Percentiles rank a stretch among this genome's conserved stretches.
These are phyloP conservation scores for Drosophila cardini DNA, from an alignment of 1,140 invertebrate species.

Conservation along the genomic window DNA sequence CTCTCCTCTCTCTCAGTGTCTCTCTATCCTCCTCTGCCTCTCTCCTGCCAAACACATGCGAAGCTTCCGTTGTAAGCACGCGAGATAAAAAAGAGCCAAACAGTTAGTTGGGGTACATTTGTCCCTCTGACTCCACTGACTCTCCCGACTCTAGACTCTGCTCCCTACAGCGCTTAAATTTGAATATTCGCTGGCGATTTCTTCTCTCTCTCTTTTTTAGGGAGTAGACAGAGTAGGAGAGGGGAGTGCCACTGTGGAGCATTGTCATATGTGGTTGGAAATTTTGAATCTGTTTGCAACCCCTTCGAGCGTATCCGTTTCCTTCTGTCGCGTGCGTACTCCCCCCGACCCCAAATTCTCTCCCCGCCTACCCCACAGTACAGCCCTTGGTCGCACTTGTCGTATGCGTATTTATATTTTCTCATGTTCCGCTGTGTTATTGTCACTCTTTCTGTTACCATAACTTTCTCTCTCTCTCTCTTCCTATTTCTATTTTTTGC, in stretches of 20 bases:
- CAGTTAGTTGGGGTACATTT: constrained; percentile 70
- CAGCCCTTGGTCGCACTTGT: constrained; percentile 50
- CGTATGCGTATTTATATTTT: constrained; percentile 82
- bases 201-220: constrained; percentile 15
- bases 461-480: constrained; percentile 1
- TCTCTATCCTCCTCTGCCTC: no score
- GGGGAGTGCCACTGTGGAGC: constrained; percentile 63
- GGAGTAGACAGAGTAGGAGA: background rate
- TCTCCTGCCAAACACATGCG: constrained; percentile 32
- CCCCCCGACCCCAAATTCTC: constrained; percentile 15
- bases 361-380: background rate
- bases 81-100: constrained; percentile 40
- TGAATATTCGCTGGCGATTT: constrained; percentile 69
- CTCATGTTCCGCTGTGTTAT: constrained; percentile 65
- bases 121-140: background rate
- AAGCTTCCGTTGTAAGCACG: constrained; percentile 60
- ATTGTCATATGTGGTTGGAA: constrained; percentile 84
- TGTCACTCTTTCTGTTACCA: constrained; percentile 41
- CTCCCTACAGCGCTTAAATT: constrained; percentile 63
- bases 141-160: background rate
- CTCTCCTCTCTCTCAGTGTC: constrained; percentile 6
- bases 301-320: constrained; percentile 83
- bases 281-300: constrained; percentile 84
- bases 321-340: constrained; percentile 78
- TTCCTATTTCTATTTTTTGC: constrained; percentile 11